Evolutionary conservation across 2,888 invertebrate genomes (phyloP), one percentile per base, ranked within the genome.

Genomic region (Pheosia gnoma): DNA sequence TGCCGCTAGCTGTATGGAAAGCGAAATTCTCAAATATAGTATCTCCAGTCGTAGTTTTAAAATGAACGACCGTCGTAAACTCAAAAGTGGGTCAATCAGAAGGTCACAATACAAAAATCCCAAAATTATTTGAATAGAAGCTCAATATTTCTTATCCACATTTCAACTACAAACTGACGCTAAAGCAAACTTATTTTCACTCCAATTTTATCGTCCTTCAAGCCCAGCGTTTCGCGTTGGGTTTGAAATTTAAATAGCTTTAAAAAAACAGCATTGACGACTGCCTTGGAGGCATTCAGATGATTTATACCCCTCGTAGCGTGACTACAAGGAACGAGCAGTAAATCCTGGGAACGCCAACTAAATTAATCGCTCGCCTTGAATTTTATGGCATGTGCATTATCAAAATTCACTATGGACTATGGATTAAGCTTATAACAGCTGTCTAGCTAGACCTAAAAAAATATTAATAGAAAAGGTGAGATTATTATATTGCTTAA

Each of bases 241-340:
- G 80, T 76, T 81, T 82, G 75, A 85, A 84, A 82, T 83, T 85
- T 83, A 83, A 83, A 78, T 80, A 77, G 78, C 74, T 78, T 74
- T 72, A 78, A 79, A 77, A 41, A 78, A 82, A 72, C 72, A 76
- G 77, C 73, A 71, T 73, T 68, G 72, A 69, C 73, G 74, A 74
- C 69, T 37, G 57, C 43, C 43, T 11, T 45, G 47, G 71, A 72
- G 72, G 75, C 71, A 78, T 78, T 83, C 78, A 75, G 83, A 88
- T 89, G 88, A 89, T 88, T 88, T 88, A 86, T 85, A 78, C 77
- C 74, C 80, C 71, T 72, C 79, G 77, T 86, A 79, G 85, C 88
- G 88, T 88, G 87, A 86, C 88, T 87, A 69, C 78, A 62, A 78
- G 79, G 80, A 82, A 82, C 82, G 82, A 79, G 82, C 75, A 71